These are phyloP conservation scores for Lagopus muta DNA, from an alignment of 2,113 vertebrate genomes.

Conservation along the genomic window DNA sequence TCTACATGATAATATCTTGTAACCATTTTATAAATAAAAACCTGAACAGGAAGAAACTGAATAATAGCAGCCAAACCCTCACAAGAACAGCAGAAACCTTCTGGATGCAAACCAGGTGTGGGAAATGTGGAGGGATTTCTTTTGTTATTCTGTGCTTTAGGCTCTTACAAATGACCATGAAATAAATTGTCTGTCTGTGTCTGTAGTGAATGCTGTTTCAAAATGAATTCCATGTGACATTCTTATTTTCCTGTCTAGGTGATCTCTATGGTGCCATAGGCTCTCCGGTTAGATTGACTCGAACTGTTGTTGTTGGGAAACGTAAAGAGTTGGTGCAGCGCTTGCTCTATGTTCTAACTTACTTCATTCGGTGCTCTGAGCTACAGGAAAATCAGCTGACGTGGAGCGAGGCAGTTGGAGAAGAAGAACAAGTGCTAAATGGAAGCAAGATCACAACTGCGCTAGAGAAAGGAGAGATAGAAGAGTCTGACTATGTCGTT, in stretches of 20 bases:
- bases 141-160: neutral
- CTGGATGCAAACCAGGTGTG: neutral
- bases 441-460: conserved; percentile 79
- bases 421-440: conserved; percentile 72
- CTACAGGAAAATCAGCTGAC: conserved; percentile 85
- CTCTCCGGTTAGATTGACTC: conserved; percentile 85
- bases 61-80: neutral
- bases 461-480: conserved; percentile 84
- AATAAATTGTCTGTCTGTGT: neutral
- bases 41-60: neutral
- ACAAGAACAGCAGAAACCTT: neutral
- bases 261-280: conserved; percentile 90
- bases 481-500: conserved; percentile 85
- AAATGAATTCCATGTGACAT: neutral
- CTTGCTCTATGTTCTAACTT: conserved; percentile 82
- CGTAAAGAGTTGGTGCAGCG: conserved; percentile 86
- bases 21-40: neutral
- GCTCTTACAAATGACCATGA: neutral
- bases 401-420: conserved; percentile 48
- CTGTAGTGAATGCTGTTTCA: neutral
- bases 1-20: neutral
- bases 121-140: neutral
- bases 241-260: conserved; percentile 64
- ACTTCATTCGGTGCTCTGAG: conserved; percentile 90
- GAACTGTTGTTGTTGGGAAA: conserved; percentile 87